Conservation (phyloP, 2,113 vertebrate species). For the Gulo gulo region DNA sequence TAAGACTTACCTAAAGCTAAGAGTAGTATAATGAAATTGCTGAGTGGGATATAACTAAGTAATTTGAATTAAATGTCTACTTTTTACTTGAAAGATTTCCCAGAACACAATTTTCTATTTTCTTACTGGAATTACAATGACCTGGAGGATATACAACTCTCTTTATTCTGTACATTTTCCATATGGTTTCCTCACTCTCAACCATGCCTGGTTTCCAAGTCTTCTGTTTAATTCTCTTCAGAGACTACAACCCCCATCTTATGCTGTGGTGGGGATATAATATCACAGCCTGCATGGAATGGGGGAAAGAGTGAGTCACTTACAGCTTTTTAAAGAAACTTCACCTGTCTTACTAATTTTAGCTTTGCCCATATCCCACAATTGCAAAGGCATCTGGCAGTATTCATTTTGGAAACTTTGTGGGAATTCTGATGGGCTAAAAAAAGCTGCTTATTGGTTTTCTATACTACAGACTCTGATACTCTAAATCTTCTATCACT, state of each 20-base stretch:
- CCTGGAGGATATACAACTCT: background rate
- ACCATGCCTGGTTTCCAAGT: background rate
- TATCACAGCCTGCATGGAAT: background rate
- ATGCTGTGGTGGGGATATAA: background rate
- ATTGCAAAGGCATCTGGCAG: background rate
- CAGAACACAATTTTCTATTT: background rate
- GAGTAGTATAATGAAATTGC: background rate
- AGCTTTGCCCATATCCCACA: background rate
- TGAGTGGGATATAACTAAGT: background rate
- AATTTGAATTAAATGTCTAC: background rate
- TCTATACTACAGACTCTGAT: background rate
- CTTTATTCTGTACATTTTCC: background rate
- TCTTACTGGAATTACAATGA: background rate
- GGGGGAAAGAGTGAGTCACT: rapidly evolving
- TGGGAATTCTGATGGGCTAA: background rate
- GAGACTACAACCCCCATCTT: background rate
- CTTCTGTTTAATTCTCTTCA: background rate
- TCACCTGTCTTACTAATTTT: background rate
- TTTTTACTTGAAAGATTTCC: background rate
- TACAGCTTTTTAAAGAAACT: background rate
- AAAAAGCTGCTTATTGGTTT: background rate
- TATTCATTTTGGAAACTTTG: background rate
- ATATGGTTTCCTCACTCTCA: too few species aligned
- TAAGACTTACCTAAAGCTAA: background rate
- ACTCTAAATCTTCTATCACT: background rate